Evolutionary conservation across 2,797 vertebrate species (phyloP), one percentile per base, ranked within the genome.

Genomic region (Lepidocolaptes lacrymiger): DNA sequence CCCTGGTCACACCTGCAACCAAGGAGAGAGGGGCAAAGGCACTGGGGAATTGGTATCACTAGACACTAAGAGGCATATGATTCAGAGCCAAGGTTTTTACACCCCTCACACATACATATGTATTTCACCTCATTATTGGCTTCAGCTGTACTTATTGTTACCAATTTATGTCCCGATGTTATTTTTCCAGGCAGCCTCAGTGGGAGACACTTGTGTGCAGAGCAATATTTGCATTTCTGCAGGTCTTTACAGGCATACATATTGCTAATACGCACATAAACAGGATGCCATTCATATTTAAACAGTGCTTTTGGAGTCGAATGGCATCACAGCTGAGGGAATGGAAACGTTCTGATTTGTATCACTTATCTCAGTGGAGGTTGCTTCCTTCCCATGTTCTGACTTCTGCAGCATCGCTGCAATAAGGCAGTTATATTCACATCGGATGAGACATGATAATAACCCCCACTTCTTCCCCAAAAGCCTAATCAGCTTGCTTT

Each of bases 231-330:
- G 96, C 94, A 94, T 95, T 88, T 93, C 67, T 90, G 85, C 85
- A 69, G 91, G 88, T 67, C 58, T 95, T 95, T 95, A 86, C 26
- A 85, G 88, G 79, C 86, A 73, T 67, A 76, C 83, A 88, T 93
- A 94, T 88, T 96, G 96, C 76, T 96, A 95, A 95, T 91, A 91
- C 8, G 3, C 95, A 88, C 91, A 96, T 93, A 96, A 95, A 96
- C 91, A 91, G 94, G 91, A 95, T 94, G 94, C 91, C 83, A 94
- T 96, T 96, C 92, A 91, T 94, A 96, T 95, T 96, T 94, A 95
- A 96, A 93, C 85, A 95, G 91, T 20, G 79, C 80, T 93, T 93
- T 95, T 34, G 75, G 89, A 93, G 84, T 59, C 3, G 55, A 80
- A 67, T 63, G 91, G 91, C 89, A 94, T 77, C 94, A 64, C 80